Base-by-base conservation (phyloP, 1,140 invertebrate genomes). In the Drosophila kohkoa region DNA sequence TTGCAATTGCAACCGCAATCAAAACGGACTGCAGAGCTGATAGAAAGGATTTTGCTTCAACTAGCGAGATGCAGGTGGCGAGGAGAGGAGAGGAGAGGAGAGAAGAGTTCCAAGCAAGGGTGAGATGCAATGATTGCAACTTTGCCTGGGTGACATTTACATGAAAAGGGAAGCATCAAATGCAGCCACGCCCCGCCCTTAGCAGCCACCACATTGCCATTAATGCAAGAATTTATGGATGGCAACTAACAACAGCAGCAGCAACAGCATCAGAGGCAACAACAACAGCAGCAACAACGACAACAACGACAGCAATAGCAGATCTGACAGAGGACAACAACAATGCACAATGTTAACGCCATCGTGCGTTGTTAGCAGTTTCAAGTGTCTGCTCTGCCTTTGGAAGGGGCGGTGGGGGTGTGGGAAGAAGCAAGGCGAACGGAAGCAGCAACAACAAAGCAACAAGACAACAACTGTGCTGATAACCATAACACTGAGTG, bases 401-500 rank as follows among this genome's bases (percentile, higher is more conserved):
- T 13, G 4, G 41, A 25, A 0, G 7, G 35, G 35, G 35, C 7
- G 10, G 35, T 3, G 35, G 48, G 46, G 54, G 52, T 46, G 75
- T 32, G 49, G 66, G 80, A 73, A 72, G 72, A 70, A 71, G 76
- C 75, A 76, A 75, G 52, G 58, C 52, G 35, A 70, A 32, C 73
- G 67, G 67, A 75, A 70, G 52, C 62, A 66, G 52, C 73, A 65
- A 64, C 72, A 69, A 64, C 72, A 64, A 54, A 57, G 67, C 65
- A 70, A 75, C 65, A 74, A 76, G 65, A 57, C 76, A 88, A 71
- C 82, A 83, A 88, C 82, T 83, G 70, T 77, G 80, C 83, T 89
- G 83, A 88, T 88, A 88, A 89, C 85, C 80, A 88, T 88, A 88
- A 83, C 85, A 83, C 73, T 88, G 83, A 88, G 85, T 89, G 85